phyloP scores from a whole-genome alignment of 2,797 vertebrate species.

The Muraenolepis orangiensis region DNA sequence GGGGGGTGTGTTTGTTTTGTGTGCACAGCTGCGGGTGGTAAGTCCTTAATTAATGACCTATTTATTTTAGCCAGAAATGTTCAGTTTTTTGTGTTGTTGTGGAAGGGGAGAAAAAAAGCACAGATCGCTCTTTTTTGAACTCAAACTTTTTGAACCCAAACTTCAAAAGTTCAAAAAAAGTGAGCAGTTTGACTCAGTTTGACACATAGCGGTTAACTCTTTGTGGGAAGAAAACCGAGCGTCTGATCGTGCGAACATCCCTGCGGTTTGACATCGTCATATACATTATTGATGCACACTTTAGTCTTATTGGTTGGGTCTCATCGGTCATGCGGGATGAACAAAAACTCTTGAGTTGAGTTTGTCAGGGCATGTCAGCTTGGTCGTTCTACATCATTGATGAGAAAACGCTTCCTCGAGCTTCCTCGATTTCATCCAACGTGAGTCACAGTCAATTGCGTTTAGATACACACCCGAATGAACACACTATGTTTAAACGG shows the following conservation, averaged over 20 bases:
- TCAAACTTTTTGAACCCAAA: too few species aligned
- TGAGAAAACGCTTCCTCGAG: constrained; percentile 55
- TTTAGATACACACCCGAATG: too few species aligned
- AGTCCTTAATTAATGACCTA: not conserved
- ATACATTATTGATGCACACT: too few species aligned
- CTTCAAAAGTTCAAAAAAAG: too few species aligned
- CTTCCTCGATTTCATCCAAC: not conserved
- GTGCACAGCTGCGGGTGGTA: not conserved
- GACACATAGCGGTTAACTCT: not conserved
- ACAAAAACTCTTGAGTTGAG: constrained; percentile 63
- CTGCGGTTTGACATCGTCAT: too few species aligned
- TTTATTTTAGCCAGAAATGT: not conserved
- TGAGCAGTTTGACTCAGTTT: too few species aligned
- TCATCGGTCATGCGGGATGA: constrained; percentile 52
- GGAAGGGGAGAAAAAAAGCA: too few species aligned
- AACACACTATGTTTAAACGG: too few species aligned
- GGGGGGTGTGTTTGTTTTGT: not conserved
- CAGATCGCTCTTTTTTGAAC: not conserved
- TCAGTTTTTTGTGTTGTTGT: not conserved
- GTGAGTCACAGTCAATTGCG: not conserved
- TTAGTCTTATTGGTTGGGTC: constrained; percentile 44
- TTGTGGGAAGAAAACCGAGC: not conserved
- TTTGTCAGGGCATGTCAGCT: constrained; percentile 35
- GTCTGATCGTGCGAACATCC: too few species aligned
- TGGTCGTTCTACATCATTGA: constrained; percentile 54